Conservation (phyloP, 2,113 vertebrate species). For the Lutjanus erythropterus region DNA sequence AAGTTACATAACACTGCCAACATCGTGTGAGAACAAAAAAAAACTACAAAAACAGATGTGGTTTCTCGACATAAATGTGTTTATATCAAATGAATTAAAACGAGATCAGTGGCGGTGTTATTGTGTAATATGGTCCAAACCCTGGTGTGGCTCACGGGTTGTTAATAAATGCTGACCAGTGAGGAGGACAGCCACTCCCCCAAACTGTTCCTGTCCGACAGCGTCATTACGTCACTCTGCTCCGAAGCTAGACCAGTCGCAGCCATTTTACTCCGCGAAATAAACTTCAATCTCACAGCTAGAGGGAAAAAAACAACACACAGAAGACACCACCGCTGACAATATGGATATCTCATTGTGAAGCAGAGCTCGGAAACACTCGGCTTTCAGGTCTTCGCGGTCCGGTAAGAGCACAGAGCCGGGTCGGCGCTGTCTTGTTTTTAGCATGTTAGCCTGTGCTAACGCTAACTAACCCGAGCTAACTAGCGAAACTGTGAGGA, state of each 20-base stretch:
- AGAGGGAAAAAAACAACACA: conserved; percentile 35
- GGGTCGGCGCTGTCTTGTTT: conserved; percentile 72
- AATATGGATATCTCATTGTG: conserved; percentile 26
- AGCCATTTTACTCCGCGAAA: conserved; percentile 87
- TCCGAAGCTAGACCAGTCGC: conserved; percentile 76
- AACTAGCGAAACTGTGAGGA: conserved; percentile 58
- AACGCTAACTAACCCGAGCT: conserved; percentile 55
- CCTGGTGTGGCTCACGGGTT: neutral
- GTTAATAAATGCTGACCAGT: neutral
- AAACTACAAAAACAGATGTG: neutral
- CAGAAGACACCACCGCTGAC: neutral
- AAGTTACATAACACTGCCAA: conserved; percentile 21
- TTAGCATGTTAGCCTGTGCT: conserved; percentile 74
- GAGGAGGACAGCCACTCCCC: conserved; percentile 11
- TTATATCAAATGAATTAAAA: too few relatives aligned
- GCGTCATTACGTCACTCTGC: conserved; percentile 82
- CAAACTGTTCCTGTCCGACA: conserved; percentile 19
- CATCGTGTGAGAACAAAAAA: neutral
- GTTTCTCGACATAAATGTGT: too few relatives aligned
- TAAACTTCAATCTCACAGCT: conserved; percentile 82
- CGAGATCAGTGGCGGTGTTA: too few relatives aligned
- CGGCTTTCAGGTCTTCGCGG: neutral
- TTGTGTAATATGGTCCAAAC: neutral
- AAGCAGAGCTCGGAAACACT: conserved; percentile 16
- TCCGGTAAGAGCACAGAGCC: conserved; percentile 64